Base-by-base conservation (phyloP, 2,888 invertebrate genomes). In the Endotricha flammealis region DNA sequence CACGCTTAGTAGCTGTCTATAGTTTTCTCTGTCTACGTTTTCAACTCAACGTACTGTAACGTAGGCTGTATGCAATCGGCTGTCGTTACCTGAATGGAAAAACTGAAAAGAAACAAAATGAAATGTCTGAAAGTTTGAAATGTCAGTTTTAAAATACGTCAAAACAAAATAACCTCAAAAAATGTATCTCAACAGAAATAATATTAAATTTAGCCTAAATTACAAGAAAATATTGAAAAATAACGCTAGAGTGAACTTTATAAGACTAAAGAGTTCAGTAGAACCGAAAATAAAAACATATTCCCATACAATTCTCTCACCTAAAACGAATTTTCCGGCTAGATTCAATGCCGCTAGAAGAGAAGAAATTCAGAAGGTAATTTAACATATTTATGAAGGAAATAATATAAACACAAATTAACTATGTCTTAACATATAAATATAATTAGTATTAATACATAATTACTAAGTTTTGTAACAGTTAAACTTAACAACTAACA, bases 261-360 rank as follows among this genome's bases (percentile, higher is more conserved):
- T 51, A 1, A 71, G 81, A 12, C 36, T 38, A 10, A 79, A 76
- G 59, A 77, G 73, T 53, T 68, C 82, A 14, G 54, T 53, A 4
- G 73, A 74, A 36, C 63, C 69, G 1, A 81, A 77, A 47, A 80
- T 64, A 1, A 85, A 83, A 49, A 62, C 71, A 3, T 85, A 86
- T 65, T 82, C 85, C 14, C 77, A 85, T 41, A 85, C 85, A 14
- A 70, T 85, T 56, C 53, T 83, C 4, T 72, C 74, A 9, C 83
- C 85, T 2, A 83, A 79, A 61, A 78, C 79, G 0, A 66, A 72
- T 61, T 81, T 81, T 59, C 77, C 82, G 30, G 56, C 70, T 36
- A 65, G 85, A 36, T 66, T 73, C 3, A 77, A 41, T 39, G 72
- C 61, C 35, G 44, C 53, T n/a, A 53, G 57, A 45, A 80, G 69